phyloP scores from a whole-genome alignment of 1,140 invertebrate genomes.

The Drosophila rhopaloa region DNA sequence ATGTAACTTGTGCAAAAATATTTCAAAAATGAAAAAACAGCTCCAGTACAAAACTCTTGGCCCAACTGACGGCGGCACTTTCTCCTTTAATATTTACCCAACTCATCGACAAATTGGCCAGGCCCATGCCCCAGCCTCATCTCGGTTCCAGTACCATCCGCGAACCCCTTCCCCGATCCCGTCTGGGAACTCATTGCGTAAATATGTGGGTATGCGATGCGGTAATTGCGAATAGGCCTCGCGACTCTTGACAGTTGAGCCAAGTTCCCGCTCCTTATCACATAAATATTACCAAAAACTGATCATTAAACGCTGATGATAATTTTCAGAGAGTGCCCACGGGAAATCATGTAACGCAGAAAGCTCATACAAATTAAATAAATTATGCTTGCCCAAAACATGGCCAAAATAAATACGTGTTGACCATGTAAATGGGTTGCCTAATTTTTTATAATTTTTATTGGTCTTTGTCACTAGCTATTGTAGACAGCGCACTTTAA shows the following conservation, averaged over 20 bases:
- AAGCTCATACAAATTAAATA: conserved; percentile 30
- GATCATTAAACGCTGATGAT: conserved; percentile 15
- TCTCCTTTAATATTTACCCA: conserved; percentile 67
- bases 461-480: conserved; percentile 7
- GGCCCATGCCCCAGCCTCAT: conserved; percentile 39
- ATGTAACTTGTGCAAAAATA: conserved; percentile 65
- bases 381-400: conserved; percentile 31
- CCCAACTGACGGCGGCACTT: conserved; percentile 45
- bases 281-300: conserved; percentile 28
- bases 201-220: conserved; percentile 55
- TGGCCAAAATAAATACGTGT: conserved; percentile 29
- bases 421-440: conserved; percentile 28
- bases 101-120: conserved; percentile 61
- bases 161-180: conserved; percentile 19
- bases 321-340: conserved; percentile 2
- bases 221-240: conserved; percentile 53
- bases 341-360: conserved; percentile 25
- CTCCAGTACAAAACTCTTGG: conserved; percentile 10
- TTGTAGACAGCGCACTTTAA: conserved; percentile 23
- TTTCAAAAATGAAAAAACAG: conserved; percentile 50
- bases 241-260: conserved; percentile 50
- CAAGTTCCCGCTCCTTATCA: conserved; percentile 47
- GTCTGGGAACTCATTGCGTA: conserved; percentile 57
- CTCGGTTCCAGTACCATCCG: conserved; percentile 16
- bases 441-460: conserved; percentile 22